Percentiles rank a stretch among this genome's conserved stretches.
These are phyloP conservation scores for Eriosoma lanigerum DNA, from an alignment of 1,140 invertebrate genomes.

Conservation along the genomic window DNA sequence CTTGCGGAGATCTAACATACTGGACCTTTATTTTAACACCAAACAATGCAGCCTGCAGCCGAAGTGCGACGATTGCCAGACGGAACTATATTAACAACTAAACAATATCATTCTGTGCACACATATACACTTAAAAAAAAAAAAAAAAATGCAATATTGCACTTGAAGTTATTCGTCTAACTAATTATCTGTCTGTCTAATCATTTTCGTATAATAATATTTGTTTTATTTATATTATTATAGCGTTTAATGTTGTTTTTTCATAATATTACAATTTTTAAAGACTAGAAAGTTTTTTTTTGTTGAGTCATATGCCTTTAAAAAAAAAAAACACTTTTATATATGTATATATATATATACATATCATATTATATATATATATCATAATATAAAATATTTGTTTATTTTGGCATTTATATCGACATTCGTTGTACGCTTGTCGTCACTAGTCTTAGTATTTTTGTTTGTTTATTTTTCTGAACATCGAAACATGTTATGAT, in stretches of 20 bases:
- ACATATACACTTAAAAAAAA: constrained; percentile 47
- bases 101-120: constrained; percentile 50
- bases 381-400: background rate
- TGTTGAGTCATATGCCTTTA: constrained; percentile 45
- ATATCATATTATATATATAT: too few species aligned
- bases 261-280: constrained; percentile 30
- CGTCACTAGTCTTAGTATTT: constrained; percentile 44
- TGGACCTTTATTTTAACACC: constrained; percentile 52
- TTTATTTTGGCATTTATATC: constrained; percentile 28
- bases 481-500: constrained; percentile 9
- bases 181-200: constrained; percentile 48
- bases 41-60: constrained; percentile 49
- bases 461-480: constrained; percentile 46
- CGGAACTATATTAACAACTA: constrained; percentile 51
- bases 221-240: constrained; percentile 50
- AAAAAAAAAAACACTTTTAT: constrained; percentile 27
- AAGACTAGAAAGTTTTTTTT: constrained; percentile 45
- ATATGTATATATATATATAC: too few species aligned
- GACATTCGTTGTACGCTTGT: constrained; percentile 35
- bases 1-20: constrained; percentile 51
- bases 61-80: constrained; percentile 50
- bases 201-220: constrained; percentile 50
- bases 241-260: constrained; percentile 46
- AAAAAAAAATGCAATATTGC: constrained; percentile 48
- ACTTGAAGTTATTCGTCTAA: constrained; percentile 48